Evolutionary conservation across 1,140 invertebrate species (phyloP).

Genomic region (Macrosteles quadrilineatus): DNA sequence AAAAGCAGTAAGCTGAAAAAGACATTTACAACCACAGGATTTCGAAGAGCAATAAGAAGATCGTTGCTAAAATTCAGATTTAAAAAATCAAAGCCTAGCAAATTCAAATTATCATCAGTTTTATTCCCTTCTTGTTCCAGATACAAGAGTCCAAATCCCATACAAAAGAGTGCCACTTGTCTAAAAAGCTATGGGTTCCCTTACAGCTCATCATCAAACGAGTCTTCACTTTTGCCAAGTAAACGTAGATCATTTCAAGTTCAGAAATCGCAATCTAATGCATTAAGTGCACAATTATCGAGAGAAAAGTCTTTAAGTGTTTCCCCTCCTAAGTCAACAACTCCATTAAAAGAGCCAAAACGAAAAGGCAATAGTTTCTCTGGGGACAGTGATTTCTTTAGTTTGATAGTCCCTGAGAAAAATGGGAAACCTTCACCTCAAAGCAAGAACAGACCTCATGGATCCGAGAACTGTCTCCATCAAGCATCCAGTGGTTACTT

Average conservation of each 20-base stretch:
- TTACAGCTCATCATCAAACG: conserved; percentile 10
- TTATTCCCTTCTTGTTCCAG: conserved; percentile 54
- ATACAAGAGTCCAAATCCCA: conserved; percentile 24
- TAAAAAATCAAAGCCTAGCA: conserved; percentile 39
- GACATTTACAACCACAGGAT: conserved; percentile 55
- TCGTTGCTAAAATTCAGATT: conserved; percentile 53
- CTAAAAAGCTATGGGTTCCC: conserved; percentile 16
- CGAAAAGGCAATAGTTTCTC: conserved; percentile 46
- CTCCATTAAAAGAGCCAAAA: not conserved
- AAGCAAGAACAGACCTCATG: not conserved
- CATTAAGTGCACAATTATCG: not conserved
- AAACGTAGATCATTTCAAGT: not conserved
- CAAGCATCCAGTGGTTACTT: conserved; percentile 59
- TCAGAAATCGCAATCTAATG: not conserved
- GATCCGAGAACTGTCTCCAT: conserved; percentile 22
- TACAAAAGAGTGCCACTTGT: not conserved
- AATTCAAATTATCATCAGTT: conserved; percentile 56
- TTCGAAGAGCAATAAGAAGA: conserved; percentile 57
- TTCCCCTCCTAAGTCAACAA: not conserved
- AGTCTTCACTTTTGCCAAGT: not conserved
- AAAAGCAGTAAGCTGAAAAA: conserved; percentile 25
- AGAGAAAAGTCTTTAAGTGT: not conserved
- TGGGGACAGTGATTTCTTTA: conserved; percentile 68
- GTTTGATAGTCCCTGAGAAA: conserved; percentile 50
- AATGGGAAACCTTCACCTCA: not conserved